A percentile compares a stretch with the other conserved stretches of the same genome.
These are phyloP conservation scores for Erythrocebus patas DNA, from an alignment of 2,113 vertebrate genomes.

Conservation along the genomic window DNA sequence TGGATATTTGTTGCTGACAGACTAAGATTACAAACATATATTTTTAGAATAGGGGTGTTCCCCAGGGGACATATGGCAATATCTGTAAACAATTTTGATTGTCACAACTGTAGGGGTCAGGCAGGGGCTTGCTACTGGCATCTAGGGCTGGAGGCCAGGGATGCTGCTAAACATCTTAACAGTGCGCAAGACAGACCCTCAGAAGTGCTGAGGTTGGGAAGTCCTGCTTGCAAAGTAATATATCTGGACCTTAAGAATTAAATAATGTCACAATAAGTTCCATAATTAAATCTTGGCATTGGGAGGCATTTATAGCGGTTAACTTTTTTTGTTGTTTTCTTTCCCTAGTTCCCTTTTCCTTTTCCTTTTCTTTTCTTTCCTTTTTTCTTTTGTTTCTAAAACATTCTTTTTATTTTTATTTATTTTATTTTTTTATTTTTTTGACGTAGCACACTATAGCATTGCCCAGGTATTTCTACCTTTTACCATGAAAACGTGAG, in stretches of 20 bases:
- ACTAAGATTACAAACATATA: background rate
- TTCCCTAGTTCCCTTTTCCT: background rate
- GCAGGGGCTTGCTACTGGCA: background rate
- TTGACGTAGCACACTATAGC: background rate
- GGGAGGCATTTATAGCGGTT: background rate
- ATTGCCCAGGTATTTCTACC: background rate
- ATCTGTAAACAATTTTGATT: background rate
- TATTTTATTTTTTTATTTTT: background rate
- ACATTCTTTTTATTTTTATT: too few species aligned
- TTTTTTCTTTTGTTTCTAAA: too few species aligned
- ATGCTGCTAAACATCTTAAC: accelerated
- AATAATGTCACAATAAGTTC: too few species aligned
- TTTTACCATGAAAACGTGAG: background rate
- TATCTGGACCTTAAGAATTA: background rate
- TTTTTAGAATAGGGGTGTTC: conserved; percentile 14
- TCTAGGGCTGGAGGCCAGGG: background rate
- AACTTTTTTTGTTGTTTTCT: background rate
- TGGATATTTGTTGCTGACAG: background rate
- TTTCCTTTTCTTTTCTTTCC: background rate
- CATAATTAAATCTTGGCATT: background rate
- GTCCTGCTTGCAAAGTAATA: background rate
- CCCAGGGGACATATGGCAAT: background rate
- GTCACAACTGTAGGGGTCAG: background rate
- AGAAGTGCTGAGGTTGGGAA: background rate
- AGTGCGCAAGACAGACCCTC: background rate